Conservation (phyloP, 2,888 invertebrate genomes). For the Glyphotaelius pellucidus region DNA sequence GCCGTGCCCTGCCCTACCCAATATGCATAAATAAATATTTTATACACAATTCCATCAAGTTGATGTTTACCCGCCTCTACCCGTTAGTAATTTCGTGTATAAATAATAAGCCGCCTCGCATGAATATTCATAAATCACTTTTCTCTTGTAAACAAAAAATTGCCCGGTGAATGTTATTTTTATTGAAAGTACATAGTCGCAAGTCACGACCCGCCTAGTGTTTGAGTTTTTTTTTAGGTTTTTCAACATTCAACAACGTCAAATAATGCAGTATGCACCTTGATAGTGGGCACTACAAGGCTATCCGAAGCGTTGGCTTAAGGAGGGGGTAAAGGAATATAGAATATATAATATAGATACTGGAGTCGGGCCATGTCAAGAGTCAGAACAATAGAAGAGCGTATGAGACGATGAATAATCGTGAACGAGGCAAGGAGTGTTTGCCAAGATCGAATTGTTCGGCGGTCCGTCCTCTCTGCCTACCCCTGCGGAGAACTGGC, state of each 20-base stretch:
- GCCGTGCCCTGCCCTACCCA: not conserved
- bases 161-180: not conserved
- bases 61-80: not conserved
- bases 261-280: not conserved
- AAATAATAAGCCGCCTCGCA: not conserved
- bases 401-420: no score
- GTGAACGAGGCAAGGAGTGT: no score
- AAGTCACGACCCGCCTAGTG: not conserved
- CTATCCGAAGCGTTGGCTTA: not conserved
- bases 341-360: no score
- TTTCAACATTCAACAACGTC: not conserved
- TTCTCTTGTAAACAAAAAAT: not conserved
- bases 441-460: no score
- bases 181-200: not conserved
- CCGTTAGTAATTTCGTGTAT: not conserved
- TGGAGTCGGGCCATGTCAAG: no score
- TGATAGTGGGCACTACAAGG: not conserved
- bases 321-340: no score
- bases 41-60: conserved; percentile 12
- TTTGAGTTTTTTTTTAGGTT: not conserved
- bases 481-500: no score
- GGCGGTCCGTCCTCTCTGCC: no score
- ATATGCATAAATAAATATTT: conserved; percentile 31
- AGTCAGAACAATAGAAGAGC: no score
- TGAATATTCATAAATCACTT: not conserved